Evolutionary conservation across 2,797 vertebrate species (phyloP), one percentile per base, ranked within the genome.

Genomic region (Sebastes cheni): DNA sequence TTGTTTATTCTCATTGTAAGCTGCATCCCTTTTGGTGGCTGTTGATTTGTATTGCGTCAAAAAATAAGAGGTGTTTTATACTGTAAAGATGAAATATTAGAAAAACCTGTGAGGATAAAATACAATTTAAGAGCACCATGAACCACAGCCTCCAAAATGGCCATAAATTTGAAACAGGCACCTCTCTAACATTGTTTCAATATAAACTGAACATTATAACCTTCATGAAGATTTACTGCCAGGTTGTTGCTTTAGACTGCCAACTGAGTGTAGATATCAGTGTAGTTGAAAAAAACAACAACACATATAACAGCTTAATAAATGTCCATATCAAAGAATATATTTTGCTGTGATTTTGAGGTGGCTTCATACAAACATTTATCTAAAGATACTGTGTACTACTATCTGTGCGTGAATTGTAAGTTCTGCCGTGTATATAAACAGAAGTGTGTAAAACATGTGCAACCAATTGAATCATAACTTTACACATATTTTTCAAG

Each of bases 141-240:
- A 67, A 50, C 30, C 4, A 61, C 64, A 56, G 56, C 50, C 62
- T 82, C 30, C 25, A 59, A 64, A 39, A 18, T 5, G 50, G 23
- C 56, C 14, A 52, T 72, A 64, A 16, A 65, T 54, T 23, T 76
- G 30, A 75, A 22, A 27, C 25, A 54, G 36, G 58, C 39, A 46
- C 7, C 25, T 23, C 16, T 59, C 5, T 22, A 22, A 25, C 3
- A 42, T 12, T n/a, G 56, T 54, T 80, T 52, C 5, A 55, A 6
- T 62, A 36, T 34, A 72, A 75, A 79, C n/a, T 23, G 67, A 67
- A 68, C 65, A 66, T 60, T 66, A 58, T 32, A 36, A 50, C 54
- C 59, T 36, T 70, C 34, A 69, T 23, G 52, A 23, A 13, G 27
- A 82, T 76, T n/a, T 59, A 79, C 29, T 34, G 52, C 61, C 30